These are phyloP conservation scores for Alectoris magna DNA, from an alignment of 2,797 vertebrate species.

Conservation along the genomic window DNA sequence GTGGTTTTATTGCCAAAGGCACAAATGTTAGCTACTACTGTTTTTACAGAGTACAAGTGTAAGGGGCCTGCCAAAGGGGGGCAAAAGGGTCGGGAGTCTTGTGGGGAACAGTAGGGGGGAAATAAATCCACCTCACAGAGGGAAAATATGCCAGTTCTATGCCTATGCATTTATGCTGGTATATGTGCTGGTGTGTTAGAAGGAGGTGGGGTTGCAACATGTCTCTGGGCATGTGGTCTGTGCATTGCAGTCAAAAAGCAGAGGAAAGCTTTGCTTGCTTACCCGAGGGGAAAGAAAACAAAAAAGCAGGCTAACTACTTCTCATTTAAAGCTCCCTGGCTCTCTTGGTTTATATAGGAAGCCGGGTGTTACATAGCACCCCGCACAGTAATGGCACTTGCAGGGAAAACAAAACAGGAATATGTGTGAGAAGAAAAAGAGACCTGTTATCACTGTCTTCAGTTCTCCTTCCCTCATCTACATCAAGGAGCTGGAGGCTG, in stretches of 20 bases:
- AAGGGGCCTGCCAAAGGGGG: constrained; percentile 50
- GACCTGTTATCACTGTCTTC: not conserved
- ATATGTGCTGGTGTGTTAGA: constrained; percentile 1
- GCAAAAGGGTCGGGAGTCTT: constrained; percentile 19
- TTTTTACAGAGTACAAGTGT: constrained; percentile 78
- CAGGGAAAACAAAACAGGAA: constrained; percentile 45
- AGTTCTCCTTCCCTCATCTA: not conserved
- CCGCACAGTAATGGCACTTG: not conserved
- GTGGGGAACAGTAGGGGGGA: not conserved
- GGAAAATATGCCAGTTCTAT: constrained; percentile 58
- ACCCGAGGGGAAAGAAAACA: not conserved
- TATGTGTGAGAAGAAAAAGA: constrained; percentile 25
- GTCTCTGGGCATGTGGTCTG: constrained; percentile 1
- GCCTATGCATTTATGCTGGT: constrained; percentile 54
- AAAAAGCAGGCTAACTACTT: not conserved
- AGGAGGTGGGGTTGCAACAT: not conserved
- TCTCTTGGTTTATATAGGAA: not conserved
- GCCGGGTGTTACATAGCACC: constrained; percentile 13
- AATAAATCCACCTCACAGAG: constrained; percentile 41
- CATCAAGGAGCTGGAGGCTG: not conserved
- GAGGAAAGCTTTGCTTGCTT: not conserved
- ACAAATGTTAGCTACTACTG: constrained; percentile 86
- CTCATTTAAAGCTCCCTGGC: constrained; percentile 20
- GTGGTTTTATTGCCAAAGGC: constrained; percentile 87
- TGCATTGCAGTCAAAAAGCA: not conserved